A percentile compares a stretch with the other conserved stretches of the same genome.
Evolutionary conservation across 2,113 vertebrate species (phyloP).

Genomic region (Perca schrenkii): DNA sequence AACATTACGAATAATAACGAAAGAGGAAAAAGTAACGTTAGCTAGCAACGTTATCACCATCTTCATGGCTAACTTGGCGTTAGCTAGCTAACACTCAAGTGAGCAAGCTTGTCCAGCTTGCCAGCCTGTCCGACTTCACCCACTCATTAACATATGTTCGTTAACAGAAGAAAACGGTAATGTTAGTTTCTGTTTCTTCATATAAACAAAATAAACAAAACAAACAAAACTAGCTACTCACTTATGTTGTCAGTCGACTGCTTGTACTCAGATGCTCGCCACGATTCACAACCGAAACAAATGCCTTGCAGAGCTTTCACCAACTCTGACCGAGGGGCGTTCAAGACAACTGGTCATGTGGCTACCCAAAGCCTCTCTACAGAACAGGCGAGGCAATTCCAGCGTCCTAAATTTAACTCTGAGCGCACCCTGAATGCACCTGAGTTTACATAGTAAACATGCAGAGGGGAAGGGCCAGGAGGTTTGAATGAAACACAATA

Average conservation of each 20-base stretch:
- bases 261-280: background rate
- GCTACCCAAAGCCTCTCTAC: background rate
- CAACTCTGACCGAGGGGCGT: background rate
- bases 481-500: background rate
- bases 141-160: background rate
- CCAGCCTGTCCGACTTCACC: background rate
- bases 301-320: no score
- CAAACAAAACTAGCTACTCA: no score
- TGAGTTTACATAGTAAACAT: background rate
- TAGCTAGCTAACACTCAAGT: slow-evolving; percentile 36
- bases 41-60: background rate
- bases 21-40: background rate
- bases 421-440: slow-evolving; percentile 12
- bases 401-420: no score
- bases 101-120: background rate
- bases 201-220: background rate
- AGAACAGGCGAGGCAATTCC: background rate
- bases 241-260: background rate
- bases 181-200: background rate
- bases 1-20: background rate
- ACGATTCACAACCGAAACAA: background rate
- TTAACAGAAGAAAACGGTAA: background rate
- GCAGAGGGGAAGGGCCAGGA: background rate
- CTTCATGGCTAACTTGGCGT: slow-evolving; percentile 19
- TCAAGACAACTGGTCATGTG: slow-evolving; percentile 8